These are phyloP conservation scores for Gisinianus flammeolus DNA, from an alignment of 2,888 invertebrate genomes.

Conservation along the genomic window DNA sequence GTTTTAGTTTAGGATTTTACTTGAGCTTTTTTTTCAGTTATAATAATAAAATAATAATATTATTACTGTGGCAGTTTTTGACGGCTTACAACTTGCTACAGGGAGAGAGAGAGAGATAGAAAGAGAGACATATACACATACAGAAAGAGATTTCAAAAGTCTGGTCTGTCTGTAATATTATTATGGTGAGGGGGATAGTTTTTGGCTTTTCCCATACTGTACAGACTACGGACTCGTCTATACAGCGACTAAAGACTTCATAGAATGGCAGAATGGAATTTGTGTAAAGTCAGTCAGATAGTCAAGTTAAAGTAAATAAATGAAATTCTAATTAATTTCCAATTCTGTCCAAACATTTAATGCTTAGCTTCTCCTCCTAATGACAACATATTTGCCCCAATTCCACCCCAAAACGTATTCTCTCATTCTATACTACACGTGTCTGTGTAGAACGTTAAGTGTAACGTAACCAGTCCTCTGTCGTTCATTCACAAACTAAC, in stretches of 20 bases:
- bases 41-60: background rate
- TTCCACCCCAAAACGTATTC: slow-evolving; percentile 39
- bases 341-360: slow-evolving; percentile 18
- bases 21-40: background rate
- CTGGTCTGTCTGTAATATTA: too few species aligned
- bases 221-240: background rate
- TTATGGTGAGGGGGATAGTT: too few species aligned
- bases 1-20: too few species aligned
- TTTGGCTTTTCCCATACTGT: too few species aligned
- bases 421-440: slow-evolving; percentile 39
- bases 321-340: slow-evolving; percentile 23
- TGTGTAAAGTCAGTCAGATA: background rate
- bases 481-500: slow-evolving; percentile 44
- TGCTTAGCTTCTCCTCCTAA: slow-evolving; percentile 4
- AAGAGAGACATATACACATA: too few species aligned
- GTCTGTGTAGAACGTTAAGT: slow-evolving; percentile 41
- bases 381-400: slow-evolving; percentile 34
- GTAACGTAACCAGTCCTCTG: slow-evolving; percentile 44
- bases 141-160: too few species aligned
- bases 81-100: too few species aligned
- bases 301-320: background rate
- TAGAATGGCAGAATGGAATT: background rate
- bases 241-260: background rate
- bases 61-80: too few species aligned
- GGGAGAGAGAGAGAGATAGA: too few species aligned